Evolutionary conservation across 2,888 invertebrate genomes (phyloP), one percentile per base, ranked within the genome.

Genomic region (Zhengitettix transpicula): DNA sequence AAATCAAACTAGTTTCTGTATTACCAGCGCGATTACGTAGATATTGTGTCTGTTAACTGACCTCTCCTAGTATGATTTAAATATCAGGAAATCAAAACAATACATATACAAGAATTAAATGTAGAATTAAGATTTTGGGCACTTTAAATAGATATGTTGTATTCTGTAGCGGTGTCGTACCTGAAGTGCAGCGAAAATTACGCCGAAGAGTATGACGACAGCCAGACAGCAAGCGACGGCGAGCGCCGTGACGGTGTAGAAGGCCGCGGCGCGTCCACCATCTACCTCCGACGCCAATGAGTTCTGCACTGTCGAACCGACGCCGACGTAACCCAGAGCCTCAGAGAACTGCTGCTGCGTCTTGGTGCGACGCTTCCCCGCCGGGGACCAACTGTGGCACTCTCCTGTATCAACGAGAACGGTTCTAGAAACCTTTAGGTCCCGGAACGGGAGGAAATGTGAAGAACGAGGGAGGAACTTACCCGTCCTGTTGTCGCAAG

Each of bases 401-500:
- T 47, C 47, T 1, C 47, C 44, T 42, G 44, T 11, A 12, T 42
- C 44, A 42, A 11, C 44, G 12, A 12, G 44, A 42, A 12, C 12
- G 10, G 44, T 42, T 42, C 10, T 12, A 42, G 10, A 12, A 11
- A 42, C 12, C 44, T 42, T 11, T 12, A 12, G 44, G 12, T 12
- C 10, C 44, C 44, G 44, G 44, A 11, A 12, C 10, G 10, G 12
- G 10, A 11, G 10, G 12, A 11, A 11, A 42, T 42, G 10, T 42
- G 44, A 10, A 11, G 44, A n/a, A n/a, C n/a, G n/a, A n/a, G n/a
- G n/a, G n/a, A 11, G 44, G 10, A 9, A 54, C 56, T 40, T n/a
- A 52, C 58, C 58, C 9, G 58, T 54, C 17, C 40, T 11, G 14
- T 12, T 14, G 59, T 67, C 64, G 65, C 67, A 67, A 61, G 65